Evolutionary conservation across 2,113 vertebrate genomes (phyloP).

Genomic region (Rhea americana): DNA sequence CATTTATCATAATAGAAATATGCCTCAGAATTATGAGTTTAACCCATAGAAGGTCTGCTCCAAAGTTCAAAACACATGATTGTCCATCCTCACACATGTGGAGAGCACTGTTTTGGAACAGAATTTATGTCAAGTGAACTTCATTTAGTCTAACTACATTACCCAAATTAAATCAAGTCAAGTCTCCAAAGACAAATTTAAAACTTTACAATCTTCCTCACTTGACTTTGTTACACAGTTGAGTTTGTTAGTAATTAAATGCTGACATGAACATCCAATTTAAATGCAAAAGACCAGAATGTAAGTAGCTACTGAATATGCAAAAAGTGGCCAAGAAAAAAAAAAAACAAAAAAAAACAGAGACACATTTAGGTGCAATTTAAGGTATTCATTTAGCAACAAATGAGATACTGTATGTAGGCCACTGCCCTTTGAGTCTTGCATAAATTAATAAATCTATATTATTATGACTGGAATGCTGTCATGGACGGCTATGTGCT

Average conservation of each 20-base stretch:
- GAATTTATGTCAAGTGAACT: neutral
- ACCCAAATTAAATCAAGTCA: conserved; percentile 29
- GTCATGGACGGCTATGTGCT: too few relatives aligned
- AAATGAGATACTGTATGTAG: neutral
- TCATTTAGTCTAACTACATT: neutral
- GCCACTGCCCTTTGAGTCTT: neutral
- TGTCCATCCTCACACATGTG: neutral
- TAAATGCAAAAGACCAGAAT: neutral
- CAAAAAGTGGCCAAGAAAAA: neutral
- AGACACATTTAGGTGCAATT: neutral
- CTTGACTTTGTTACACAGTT: conserved; percentile 18
- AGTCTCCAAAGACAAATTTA: conserved; percentile 10
- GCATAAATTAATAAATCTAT: neutral
- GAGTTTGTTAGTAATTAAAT: conserved; percentile 40
- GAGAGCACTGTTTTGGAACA: neutral
- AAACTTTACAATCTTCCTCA: conserved; percentile 28
- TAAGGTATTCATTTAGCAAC: neutral
- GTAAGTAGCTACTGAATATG: neutral
- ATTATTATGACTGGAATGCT: neutral
- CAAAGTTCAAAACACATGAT: neutral
- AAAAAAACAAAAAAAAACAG: neutral
- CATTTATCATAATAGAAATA: neutral
- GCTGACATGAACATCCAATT: neutral
- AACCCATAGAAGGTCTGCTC: neutral
- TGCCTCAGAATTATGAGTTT: neutral